Base-by-base conservation (phyloP, 1,140 invertebrate species). In the Drosophila bifasciata region DNA sequence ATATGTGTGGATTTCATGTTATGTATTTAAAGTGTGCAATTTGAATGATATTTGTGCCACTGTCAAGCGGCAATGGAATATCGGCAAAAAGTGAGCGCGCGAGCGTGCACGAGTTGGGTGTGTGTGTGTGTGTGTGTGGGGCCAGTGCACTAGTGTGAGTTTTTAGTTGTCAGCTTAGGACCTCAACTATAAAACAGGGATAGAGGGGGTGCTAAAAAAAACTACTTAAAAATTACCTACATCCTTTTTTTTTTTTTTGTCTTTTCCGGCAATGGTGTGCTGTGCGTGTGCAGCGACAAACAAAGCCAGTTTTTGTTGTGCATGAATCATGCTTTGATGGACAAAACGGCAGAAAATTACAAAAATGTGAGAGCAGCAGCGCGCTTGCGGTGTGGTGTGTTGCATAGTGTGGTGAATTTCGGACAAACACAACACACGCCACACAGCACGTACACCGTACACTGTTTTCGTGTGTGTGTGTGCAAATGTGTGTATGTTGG, bases 121-220 rank as follows among this genome's bases (percentile, higher is more conserved):
- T 48, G 53, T 76, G 44, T 51, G 53, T 77, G 59, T 60, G 28
- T 48, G 57, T 58, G 52, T 50, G 36, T 50, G 25, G 55, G 59
- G 11, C 32, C 13, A 13, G 4, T 36, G 32, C 32, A 36, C 32
- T 36, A 36, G 32, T 36, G 13, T 60, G 9, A 25, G 59, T 36
- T 55, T 45, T 17, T 36, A 19, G 40, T 66, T 40, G 32, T 36
- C 32, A 13, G 32, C 11, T 36, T 36, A 36, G 32, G 32, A 36
- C 32, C 11, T 13, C 32, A 5, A 25, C 11, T 8, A 36, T 36
- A 44, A 39, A 46, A 25, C 64, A 44, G 53, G 55, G 52, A 39
- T 52, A 51, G 63, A 63, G 76, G 81, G 81, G 81, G 81, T 81
- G 81, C 76, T 80, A 79, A 83, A 74, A 63, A 55, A 84, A 83